A percentile compares a stretch with the other conserved stretches of the same genome.
phyloP scores from a whole-genome alignment of 2,113 vertebrate genomes.

The Megaceryle maxima region DNA sequence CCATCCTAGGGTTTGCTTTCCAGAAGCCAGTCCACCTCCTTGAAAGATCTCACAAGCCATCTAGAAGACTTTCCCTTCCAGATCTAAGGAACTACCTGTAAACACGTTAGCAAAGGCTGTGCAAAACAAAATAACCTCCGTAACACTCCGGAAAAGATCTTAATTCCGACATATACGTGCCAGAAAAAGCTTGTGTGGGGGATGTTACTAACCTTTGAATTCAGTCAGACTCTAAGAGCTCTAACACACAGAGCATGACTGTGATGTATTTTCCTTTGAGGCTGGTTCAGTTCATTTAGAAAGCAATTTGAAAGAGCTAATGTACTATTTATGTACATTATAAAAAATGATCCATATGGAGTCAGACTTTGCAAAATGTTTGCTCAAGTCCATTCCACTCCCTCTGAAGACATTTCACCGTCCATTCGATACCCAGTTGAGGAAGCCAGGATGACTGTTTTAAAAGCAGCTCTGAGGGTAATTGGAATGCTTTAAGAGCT shows the following conservation, averaged over 20 bases:
- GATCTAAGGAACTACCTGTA: not conserved
- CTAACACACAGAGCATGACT: not conserved
- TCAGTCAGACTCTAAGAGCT: conserved; percentile 18
- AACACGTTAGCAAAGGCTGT: not conserved
- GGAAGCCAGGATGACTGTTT: conserved; percentile 43
- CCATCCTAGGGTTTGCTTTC: conserved; percentile 24
- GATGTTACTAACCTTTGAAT: conserved; percentile 55
- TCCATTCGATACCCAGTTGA: conserved; percentile 33
- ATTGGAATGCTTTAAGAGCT: conserved; percentile 11
- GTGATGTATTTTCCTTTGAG: conserved; percentile 57
- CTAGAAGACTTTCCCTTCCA: not conserved
- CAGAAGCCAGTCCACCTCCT: conserved; percentile 18
- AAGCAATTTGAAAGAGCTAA: conserved; percentile 52
- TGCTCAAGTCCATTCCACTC: not conserved
- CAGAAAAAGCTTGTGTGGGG: conserved; percentile 22
- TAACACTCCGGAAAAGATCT: not conserved
- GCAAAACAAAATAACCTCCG: conserved; percentile 15
- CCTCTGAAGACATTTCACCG: conserved; percentile 57
- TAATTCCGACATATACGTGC: conserved; percentile 16
- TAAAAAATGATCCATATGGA: conserved; percentile 58
- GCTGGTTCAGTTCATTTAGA: conserved; percentile 48
- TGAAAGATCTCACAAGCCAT: not conserved
- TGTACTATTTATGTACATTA: conserved; percentile 60
- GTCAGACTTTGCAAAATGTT: conserved; percentile 37
- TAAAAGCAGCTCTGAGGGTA: conserved; percentile 23